A percentile compares a stretch with the other conserved stretches of the same genome.
Conservation (phyloP, 92 coral and sea anemone species). For the Desmophyllum pertusum region DNA sequence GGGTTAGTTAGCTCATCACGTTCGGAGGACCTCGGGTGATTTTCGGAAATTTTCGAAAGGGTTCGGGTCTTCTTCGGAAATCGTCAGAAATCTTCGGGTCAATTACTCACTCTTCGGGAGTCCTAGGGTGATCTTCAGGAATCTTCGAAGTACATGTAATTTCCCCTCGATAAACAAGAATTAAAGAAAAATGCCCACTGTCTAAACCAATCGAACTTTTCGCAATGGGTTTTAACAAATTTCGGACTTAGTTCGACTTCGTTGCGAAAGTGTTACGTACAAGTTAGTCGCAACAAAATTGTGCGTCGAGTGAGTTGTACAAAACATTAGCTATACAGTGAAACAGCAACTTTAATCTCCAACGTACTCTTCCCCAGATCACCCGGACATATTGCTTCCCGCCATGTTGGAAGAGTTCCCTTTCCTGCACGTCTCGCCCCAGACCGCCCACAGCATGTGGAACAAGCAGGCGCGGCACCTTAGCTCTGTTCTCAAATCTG, state of each 20-base stretch:
- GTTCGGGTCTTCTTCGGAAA: too few relatives aligned
- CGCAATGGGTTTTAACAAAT: too few relatives aligned
- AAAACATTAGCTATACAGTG: not conserved
- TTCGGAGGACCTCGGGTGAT: not conserved
- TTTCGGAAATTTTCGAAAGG: too few relatives aligned
- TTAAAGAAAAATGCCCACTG: too few relatives aligned
- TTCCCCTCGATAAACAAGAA: too few relatives aligned
- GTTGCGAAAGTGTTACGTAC: not conserved
- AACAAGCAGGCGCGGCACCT: slow-evolving; percentile 91
- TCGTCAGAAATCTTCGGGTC: too few relatives aligned
- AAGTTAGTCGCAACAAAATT: not conserved
- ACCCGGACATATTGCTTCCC: slow-evolving; percentile 77
- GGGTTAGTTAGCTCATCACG: slow-evolving; percentile 22
- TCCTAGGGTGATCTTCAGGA: too few relatives aligned
- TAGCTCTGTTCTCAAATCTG: slow-evolving; percentile 70
- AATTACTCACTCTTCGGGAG: too few relatives aligned
- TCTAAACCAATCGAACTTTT: too few relatives aligned
- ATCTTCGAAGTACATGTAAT: too few relatives aligned
- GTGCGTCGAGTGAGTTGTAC: not conserved
- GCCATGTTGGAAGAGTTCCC: slow-evolving; percentile 96
- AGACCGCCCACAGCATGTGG: slow-evolving; percentile 96
- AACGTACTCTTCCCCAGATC: slow-evolving; percentile 41
- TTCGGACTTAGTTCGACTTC: too few relatives aligned
- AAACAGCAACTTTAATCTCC: not conserved
- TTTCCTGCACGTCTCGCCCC: slow-evolving; percentile 98